Conservation (phyloP, 2,888 invertebrate species). For the Cataglyphis rosenhaueri region DNA sequence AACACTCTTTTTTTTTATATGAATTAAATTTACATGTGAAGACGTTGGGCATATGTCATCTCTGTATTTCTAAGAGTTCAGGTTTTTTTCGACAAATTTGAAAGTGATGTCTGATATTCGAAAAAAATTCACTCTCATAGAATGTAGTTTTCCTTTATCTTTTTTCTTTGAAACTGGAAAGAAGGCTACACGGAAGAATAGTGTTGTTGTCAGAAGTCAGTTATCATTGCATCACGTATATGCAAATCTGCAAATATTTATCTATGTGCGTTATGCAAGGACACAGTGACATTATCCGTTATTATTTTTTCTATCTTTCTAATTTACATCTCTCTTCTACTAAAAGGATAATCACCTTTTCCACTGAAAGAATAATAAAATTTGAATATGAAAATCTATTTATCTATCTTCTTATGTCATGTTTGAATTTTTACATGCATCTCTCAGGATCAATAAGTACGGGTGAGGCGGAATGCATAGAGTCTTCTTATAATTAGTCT, state of each 20-base stretch:
- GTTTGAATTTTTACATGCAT: background rate
- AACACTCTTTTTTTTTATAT: background rate
- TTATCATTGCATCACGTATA: slow-evolving; percentile 32
- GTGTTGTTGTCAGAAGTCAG: slow-evolving; percentile 13
- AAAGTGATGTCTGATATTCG: background rate
- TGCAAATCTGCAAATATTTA: slow-evolving; percentile 33
- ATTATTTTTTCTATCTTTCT: background rate
- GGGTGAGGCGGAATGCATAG: background rate
- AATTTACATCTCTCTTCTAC: background rate
- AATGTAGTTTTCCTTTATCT: slow-evolving; percentile 8
- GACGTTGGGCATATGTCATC: background rate
- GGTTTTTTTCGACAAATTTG: background rate
- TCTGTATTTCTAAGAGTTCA: background rate
- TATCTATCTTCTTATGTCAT: background rate
- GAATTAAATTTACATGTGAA: slow-evolving; percentile 1
- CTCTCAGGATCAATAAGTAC: background rate
- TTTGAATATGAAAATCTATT: background rate
- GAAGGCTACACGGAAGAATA: slow-evolving; percentile 1
- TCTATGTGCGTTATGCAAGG: slow-evolving; percentile 16
- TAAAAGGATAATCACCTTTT: too few relatives aligned
- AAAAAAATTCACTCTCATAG: background rate
- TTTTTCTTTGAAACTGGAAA: background rate
- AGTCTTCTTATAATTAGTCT: background rate
- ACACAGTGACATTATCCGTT: background rate
- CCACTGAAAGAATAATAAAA: slow-evolving; percentile 1